Evolutionary conservation across 2,888 invertebrate species (phyloP).

Genomic region (Tachina grossa): DNA sequence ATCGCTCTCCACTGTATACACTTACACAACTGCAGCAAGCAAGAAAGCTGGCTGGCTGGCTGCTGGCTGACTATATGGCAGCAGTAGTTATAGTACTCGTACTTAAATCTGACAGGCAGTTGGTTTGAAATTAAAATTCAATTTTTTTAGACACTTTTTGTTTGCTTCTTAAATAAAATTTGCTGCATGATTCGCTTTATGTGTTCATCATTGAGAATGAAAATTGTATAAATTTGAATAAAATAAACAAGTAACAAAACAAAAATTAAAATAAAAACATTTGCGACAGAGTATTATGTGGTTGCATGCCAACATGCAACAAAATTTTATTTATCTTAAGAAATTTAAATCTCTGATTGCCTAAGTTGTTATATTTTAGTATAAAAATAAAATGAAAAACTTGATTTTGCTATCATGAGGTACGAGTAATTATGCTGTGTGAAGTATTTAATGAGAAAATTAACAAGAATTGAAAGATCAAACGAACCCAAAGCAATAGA

Average conservation of each 20-base stretch:
- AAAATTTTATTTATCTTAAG: constrained; percentile 54
- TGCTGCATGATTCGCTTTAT: constrained; percentile 20
- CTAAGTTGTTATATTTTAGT: constrained; percentile 36
- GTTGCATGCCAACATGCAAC: constrained; percentile 67
- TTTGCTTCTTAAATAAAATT: constrained; percentile 41
- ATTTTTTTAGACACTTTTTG: constrained; percentile 18
- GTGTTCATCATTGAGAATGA: constrained; percentile 39
- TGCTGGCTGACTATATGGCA: neutral
- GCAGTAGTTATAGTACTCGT: constrained; percentile 16
- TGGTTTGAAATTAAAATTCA: constrained; percentile 51
- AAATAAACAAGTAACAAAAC: neutral
- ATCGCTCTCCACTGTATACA: constrained; percentile 27
- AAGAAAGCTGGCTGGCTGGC: neutral
- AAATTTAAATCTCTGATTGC: constrained; percentile 56
- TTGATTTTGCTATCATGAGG: neutral
- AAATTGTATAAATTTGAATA: constrained; percentile 51
- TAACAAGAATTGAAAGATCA: constrained; percentile 1
- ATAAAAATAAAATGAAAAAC: neutral
- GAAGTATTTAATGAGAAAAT: constrained; percentile 32
- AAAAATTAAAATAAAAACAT: constrained; percentile 7
- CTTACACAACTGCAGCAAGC: constrained; percentile 23
- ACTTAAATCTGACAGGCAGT: constrained; percentile 52
- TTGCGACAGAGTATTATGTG: constrained; percentile 7
- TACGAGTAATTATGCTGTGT: constrained; percentile 48
- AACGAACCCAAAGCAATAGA: neutral